Conservation (phyloP, 2,113 vertebrate species). For the Proteles cristata region DNA sequence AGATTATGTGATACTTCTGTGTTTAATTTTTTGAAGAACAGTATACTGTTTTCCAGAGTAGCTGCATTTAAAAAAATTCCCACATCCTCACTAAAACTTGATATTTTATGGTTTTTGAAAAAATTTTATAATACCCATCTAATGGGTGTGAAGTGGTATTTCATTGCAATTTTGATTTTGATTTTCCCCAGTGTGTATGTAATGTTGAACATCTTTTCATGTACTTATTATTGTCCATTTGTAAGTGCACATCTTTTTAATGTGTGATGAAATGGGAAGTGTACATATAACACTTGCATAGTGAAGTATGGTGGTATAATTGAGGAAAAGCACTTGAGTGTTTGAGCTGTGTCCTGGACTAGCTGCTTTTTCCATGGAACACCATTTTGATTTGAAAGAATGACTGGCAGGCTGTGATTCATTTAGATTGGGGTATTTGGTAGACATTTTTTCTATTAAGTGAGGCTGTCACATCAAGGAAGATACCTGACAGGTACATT, state of each 20-base stretch:
- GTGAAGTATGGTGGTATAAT: neutral
- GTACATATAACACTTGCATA: neutral
- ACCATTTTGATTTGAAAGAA: slow-evolving; percentile 39
- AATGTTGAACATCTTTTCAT: slow-evolving; percentile 17
- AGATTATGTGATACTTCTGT: neutral
- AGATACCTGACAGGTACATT: slow-evolving; percentile 40
- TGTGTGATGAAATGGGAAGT: neutral
- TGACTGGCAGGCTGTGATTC: neutral
- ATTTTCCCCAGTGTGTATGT: neutral
- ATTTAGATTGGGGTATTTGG: slow-evolving; percentile 38
- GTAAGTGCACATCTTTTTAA: neutral
- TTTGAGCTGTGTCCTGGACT: neutral
- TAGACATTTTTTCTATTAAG: slow-evolving; percentile 29
- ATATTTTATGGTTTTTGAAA: neutral
- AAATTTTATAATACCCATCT: neutral
- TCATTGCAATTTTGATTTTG: neutral
- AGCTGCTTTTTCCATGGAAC: neutral
- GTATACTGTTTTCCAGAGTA: neutral
- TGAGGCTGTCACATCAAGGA: slow-evolving; percentile 24
- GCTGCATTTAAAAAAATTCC: neutral
- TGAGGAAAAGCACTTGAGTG: neutral
- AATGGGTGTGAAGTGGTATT: neutral
- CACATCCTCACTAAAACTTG: neutral
- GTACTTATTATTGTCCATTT: slow-evolving; percentile 8
- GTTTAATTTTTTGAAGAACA: neutral